Conservation (phyloP, 2,888 invertebrate genomes). For the Nephrotoma flavescens region DNA sequence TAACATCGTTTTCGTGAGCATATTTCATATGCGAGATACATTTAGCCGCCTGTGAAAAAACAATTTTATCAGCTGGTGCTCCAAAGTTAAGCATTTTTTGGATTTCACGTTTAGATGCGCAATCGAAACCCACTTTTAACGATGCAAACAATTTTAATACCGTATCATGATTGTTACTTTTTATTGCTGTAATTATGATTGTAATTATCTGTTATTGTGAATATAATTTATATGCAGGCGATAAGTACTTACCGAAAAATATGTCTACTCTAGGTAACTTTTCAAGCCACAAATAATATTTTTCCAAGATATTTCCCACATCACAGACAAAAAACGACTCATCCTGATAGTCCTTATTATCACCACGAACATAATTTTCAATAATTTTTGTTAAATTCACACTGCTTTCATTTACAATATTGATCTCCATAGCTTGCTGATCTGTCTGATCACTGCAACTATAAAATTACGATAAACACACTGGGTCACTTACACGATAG, state of each 20-base stretch:
- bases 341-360: neutral
- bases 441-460: too few relatives aligned
- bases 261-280: neutral
- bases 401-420: neutral
- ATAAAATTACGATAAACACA: too few relatives aligned
- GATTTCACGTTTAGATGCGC: neutral
- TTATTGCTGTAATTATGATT: neutral
- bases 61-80: neutral
- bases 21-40: neutral
- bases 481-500: too few relatives aligned
- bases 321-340: neutral
- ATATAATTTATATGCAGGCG: too few relatives aligned
- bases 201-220: too few relatives aligned
- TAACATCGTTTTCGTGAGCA: neutral
- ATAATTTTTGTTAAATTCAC: neutral
- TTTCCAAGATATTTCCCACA: neutral
- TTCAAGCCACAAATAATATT: neutral
- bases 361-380: neutral
- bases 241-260: neutral
- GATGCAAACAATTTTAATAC: neutral
- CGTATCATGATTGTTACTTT: neutral
- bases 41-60: neutral
- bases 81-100: neutral
- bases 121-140: neutral
- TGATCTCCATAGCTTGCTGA: neutral